Evolutionary conservation across 1,140 invertebrate species (phyloP).

Genomic region (Neodiprion pinetum): DNA sequence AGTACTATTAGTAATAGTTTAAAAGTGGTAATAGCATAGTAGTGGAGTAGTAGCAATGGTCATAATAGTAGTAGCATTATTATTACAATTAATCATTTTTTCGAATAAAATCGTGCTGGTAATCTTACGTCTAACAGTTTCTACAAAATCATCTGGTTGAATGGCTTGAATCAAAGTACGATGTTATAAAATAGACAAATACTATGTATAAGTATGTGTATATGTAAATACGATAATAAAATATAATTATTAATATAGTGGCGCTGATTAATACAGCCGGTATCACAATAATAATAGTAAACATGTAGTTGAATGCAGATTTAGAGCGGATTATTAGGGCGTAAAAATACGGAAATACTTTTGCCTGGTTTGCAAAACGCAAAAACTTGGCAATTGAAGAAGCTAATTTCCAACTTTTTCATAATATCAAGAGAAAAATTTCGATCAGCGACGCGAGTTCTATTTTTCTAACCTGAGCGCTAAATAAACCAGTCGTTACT

Average conservation of each 20-base stretch:
- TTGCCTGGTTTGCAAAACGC: neutral
- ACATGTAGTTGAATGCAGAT: constrained; percentile 31
- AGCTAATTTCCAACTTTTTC: neutral
- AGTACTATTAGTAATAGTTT: neutral
- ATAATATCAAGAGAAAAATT: neutral
- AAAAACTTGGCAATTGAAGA: neutral
- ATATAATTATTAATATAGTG: constrained; percentile 27
- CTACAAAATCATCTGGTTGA: constrained; percentile 4
- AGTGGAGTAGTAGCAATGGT: neutral
- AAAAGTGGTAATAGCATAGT: no score
- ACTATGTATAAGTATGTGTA: constrained; percentile 3
- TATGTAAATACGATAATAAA: constrained; percentile 5
- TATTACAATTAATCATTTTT: neutral
- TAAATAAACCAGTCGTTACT: no score
- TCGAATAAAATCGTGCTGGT: neutral
- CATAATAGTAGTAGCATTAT: neutral
- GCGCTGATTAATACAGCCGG: constrained; percentile 13
- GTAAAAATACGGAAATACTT: constrained; percentile 58
- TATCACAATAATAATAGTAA: constrained; percentile 55
- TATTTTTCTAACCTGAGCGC: no score
- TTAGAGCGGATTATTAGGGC: constrained; percentile 52
- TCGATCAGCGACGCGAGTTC: neutral
- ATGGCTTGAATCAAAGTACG: neutral
- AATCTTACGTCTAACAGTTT: neutral
- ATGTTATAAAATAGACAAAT: constrained; percentile 6